Evolutionary conservation across 53 echinoderm and acorn worm genomes (phyloP).

Genomic region (Holothuria leucospilota): DNA sequence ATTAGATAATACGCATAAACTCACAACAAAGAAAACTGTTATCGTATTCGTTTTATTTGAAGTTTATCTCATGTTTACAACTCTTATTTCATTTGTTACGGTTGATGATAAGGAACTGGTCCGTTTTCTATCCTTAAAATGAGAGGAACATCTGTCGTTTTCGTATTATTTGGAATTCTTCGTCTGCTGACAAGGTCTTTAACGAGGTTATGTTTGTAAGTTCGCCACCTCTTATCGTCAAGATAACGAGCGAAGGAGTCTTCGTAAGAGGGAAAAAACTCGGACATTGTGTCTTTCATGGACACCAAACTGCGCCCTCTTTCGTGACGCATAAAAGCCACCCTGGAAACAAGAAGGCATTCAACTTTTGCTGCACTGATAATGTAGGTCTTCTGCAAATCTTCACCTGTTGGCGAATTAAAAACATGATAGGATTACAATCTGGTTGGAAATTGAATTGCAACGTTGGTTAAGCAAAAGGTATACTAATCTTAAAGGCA

Average conservation of each 20-base stretch:
- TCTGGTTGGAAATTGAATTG: no score
- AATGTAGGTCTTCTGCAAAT: conserved; percentile 86
- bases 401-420: conserved; percentile 70
- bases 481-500: no score
- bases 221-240: conserved; percentile 77
- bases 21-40: no score
- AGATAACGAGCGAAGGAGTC: conserved; percentile 74
- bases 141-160: conserved; percentile 71
- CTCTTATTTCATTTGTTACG: not conserved
- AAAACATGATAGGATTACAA: not conserved
- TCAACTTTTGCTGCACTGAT: conserved; percentile 79
- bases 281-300: conserved; percentile 66
- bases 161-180: conserved; percentile 78
- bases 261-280: conserved; percentile 77
- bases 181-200: conserved; percentile 71
- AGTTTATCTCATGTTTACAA: not conserved
- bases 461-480: no score
- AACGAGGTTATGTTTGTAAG: conserved; percentile 78
- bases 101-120: not conserved
- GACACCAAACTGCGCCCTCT: conserved; percentile 77
- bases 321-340: conserved; percentile 88
- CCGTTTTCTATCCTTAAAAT: conserved; percentile 55
- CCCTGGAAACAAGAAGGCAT: conserved; percentile 74
- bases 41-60: no score
- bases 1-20: no score